Evolutionary conservation across 35 echinoderm and acorn worm species (phyloP).

Genomic region (Nesometra sesokonis): DNA sequence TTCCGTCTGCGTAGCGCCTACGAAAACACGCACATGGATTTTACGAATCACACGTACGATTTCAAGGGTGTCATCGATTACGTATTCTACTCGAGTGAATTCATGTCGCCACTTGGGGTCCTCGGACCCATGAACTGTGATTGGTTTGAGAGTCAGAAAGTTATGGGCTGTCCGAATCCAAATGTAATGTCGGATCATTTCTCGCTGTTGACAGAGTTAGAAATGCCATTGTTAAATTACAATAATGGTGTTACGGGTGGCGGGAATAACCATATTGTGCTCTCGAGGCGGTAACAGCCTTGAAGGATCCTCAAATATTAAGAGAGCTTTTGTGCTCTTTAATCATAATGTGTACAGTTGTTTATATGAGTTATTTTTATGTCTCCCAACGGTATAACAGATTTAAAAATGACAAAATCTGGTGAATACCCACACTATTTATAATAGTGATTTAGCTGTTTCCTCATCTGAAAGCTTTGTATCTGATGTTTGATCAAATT

Average conservation of each 20-base stretch:
- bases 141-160: constrained; percentile 68
- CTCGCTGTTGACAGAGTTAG: constrained; percentile 79
- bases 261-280: not conserved
- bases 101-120: constrained; percentile 60
- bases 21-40: constrained; percentile 65
- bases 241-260: constrained; percentile 10
- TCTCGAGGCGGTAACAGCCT: not conserved
- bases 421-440: not conserved
- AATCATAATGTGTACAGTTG: constrained; percentile 3
- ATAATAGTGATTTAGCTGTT: not conserved
- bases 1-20: constrained; percentile 71
- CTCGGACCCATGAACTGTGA: constrained; percentile 61
- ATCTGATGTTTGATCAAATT: not conserved
- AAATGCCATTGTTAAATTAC: constrained; percentile 59
- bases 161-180: constrained; percentile 80
- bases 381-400: no score
- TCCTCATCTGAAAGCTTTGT: not conserved
- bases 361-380: not conserved
- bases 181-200: constrained; percentile 89
- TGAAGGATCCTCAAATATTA: not conserved
- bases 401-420: constrained; percentile 1
- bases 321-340: not conserved
- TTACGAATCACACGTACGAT: constrained; percentile 91
- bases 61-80: constrained; percentile 97
- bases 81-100: constrained; percentile 62